Base-by-base conservation (phyloP, 2,888 invertebrate genomes). In the Apodemia hepburni region DNA sequence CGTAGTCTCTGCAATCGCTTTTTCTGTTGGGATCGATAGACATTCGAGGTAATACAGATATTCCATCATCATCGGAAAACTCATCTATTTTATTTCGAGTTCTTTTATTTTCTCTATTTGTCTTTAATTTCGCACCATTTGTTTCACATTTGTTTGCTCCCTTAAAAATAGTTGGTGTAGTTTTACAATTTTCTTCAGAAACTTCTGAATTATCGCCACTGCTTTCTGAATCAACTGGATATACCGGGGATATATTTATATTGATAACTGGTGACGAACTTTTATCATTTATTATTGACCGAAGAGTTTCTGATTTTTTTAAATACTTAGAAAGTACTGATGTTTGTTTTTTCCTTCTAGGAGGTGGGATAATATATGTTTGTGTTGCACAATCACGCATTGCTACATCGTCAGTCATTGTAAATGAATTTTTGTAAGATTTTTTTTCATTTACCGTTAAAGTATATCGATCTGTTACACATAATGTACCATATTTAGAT, bases 191-290 rank as follows among this genome's bases (percentile, higher is more conserved):
- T 15, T n/a, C 22, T 27, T 45, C 61, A 35, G 35, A 22, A 35
- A 35, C 33, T 27, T 35, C 58, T 12, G 58, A 49, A 22, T 17
- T 51, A 9, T 38, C 62, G 4, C 47, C 45, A 45, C 47, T 47
- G 7, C 58, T 27, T 69, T 88, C 91, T 47, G 85, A 81, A 65
- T 90, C 90, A 9, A 75, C 77, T 29, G 85, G 75, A 75, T 91
- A 93, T 60, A 90, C 83, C 68, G 93, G 93, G 1, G 93, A 92
- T 69, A 94, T 93, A 71, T 93, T 94, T 63, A 94, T 94, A 68
- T 92, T 93, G 57, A 94, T 92, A 3, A 93, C 81, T 51, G 92
- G 88, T 15, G 92, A 78, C 59, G 81, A 75, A 67, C 82, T 79
- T 65, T 66, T 75, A 51, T 92, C 88, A 66, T 82, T 75, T 45